These are phyloP conservation scores for Sphenopsis melanotis DNA, from an alignment of 2,797 vertebrate species.

Conservation along the genomic window DNA sequence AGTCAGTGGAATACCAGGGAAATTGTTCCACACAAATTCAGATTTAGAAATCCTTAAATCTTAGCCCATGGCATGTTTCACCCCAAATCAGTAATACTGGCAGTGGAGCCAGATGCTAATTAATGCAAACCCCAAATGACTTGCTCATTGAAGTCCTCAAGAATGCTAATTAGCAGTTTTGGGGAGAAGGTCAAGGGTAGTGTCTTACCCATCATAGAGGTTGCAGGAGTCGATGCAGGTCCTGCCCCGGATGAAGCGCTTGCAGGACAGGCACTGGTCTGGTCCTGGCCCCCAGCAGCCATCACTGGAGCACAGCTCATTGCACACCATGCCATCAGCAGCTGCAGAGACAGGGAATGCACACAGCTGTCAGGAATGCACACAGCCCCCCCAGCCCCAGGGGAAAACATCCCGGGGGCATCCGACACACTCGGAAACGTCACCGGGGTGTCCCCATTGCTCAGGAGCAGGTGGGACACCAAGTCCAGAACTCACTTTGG, in stretches of 20 bases:
- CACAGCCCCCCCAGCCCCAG: not conserved
- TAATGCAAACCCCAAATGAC: not conserved
- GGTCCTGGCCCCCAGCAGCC: constrained; percentile 96
- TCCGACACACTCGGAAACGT: fast-evolving
- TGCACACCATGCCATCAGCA: constrained; percentile 89
- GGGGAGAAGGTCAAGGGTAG: not conserved
- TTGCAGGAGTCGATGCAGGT: constrained; percentile 90
- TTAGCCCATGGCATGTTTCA: not conserved
- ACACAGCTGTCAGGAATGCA: not conserved
- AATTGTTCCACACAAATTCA: not conserved
- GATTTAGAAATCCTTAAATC: not conserved
- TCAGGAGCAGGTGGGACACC: not conserved
- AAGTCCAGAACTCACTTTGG: not conserved
- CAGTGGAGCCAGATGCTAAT: not conserved
- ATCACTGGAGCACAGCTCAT: constrained; percentile 86
- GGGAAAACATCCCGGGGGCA: not conserved
- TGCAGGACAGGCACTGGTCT: constrained; percentile 92
- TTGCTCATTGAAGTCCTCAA: not conserved
- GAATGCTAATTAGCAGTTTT: not conserved
- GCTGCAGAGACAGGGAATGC: constrained; percentile 68
- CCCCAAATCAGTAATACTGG: not conserved
- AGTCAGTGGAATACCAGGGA: not conserved
- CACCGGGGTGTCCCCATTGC: not conserved
- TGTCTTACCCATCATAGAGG: constrained; percentile 87
- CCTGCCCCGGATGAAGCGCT: constrained; percentile 86